phyloP scores from a whole-genome alignment of 1,140 invertebrate genomes.

The Aphis gossypii region DNA sequence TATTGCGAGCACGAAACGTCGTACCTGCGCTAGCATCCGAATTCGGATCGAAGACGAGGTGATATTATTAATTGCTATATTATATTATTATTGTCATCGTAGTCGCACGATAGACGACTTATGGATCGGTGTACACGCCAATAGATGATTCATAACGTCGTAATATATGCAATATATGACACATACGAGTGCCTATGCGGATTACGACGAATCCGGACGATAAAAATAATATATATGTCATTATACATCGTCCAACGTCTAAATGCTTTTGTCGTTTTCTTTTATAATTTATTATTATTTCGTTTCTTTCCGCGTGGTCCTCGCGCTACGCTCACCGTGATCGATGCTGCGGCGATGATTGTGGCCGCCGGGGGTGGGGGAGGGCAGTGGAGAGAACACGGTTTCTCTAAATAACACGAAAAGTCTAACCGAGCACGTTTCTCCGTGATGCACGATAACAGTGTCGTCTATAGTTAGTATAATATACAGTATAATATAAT shows the following conservation, averaged over 20 bases:
- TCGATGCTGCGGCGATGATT: not conserved
- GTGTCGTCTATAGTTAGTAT: not conserved
- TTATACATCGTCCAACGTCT: not conserved
- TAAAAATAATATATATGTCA: not conserved
- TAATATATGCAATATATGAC: not conserved
- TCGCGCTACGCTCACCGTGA: not conserved
- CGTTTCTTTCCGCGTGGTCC: not conserved
- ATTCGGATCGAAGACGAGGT: not conserved
- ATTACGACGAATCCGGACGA: not conserved
- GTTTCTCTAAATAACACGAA: slow-evolving; percentile 49
- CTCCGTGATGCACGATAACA: slow-evolving; percentile 54
- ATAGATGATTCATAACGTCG: not conserved
- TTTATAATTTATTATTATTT: not conserved
- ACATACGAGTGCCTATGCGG: not conserved
- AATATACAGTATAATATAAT: not conserved
- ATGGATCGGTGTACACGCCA: not conserved
- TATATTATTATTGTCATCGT: too few species aligned
- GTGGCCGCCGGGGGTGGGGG: too few species aligned
- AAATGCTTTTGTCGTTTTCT: not conserved
- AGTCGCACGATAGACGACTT: not conserved
- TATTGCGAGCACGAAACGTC: not conserved
- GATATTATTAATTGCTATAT: not conserved
- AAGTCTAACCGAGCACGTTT: slow-evolving; percentile 45
- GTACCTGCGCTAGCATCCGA: not conserved
- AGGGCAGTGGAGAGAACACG: not conserved